Evolutionary conservation across 2,888 invertebrate genomes (phyloP), one percentile per base, ranked within the genome.

Genomic region (Drosophila peninsularis): DNA sequence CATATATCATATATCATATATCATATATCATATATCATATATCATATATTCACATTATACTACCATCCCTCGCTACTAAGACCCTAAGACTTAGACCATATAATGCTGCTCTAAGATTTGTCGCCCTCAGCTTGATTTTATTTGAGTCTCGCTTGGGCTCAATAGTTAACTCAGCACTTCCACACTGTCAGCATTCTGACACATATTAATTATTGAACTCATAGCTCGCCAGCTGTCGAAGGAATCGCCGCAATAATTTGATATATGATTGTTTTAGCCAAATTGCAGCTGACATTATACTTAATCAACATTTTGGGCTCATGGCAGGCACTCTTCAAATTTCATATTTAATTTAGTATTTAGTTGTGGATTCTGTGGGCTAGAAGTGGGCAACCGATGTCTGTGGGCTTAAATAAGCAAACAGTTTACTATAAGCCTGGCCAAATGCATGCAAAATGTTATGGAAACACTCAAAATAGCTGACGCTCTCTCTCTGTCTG

Each of bases 381-480:
- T 32, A n/a, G 17, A 62, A 45, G 61, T 65, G 64, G 64, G n/a
- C 37, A 53, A 64, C 66, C 64, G 30, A 42, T 34, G 54, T 36
- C 41, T 66, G 65, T 14, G 30, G 56, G 49, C 41, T 34, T 37
- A n/a, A 14, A 55, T 39, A 50, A 61, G 45, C 55, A 69, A 69
- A 68, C 50, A 61, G 55, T 32, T 42, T 39, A 24, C 42, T 32
- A 13, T 11, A 54, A 61, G 39, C 42, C 49, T 5, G 13, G 21
- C 52, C 27, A 32, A 37, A 24, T 36, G n/a, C 24, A 44, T 3
- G n/a, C 17, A 70, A 17, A 62, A 42, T 36, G 36, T 24, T 62
- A 58, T 65, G 54, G 55, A 58, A 37, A 7, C 55, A 45, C 62
- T 64, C 61, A 61, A 50, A 72, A 63, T 62, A 71, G 57, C 37